Base-by-base conservation (phyloP, 1,140 invertebrate genomes). In the Venustaconcha ellipsiformis region DNA sequence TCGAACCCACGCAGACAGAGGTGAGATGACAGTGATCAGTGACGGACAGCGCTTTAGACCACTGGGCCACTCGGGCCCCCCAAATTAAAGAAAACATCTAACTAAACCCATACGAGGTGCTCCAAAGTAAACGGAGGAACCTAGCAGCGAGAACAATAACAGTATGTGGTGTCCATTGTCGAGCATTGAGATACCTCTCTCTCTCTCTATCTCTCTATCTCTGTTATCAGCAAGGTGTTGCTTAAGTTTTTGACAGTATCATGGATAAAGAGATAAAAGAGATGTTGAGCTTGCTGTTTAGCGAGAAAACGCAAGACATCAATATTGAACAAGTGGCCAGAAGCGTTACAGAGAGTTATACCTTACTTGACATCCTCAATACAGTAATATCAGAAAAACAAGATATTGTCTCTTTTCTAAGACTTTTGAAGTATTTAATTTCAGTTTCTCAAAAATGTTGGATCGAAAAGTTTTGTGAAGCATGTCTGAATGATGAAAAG, bases 371-470 rank as follows among this genome's bases (percentile, higher is more conserved):
- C 63, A 26, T 70, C 14, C 63, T 70, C 6, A 70, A 63, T 56
- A 59, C 48, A 17, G 69, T 70, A 13, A 55, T 70, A 12, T 37
- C 37, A 5, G 37, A 37, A 37, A 26, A 60, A 37, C 58, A 70
- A 55, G 69, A 70, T 14, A 55, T 15, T 15, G n/a, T n/a, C 18
- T 58, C 60, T 20, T 48, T 20, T 60, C 14, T 70, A 13, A 70
- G 63, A n/a, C 69, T 62, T 17, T n/a, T 70, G 3, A 60, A 58
- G 20, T 18, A 62, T n/a, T 70, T 58, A 20, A 70, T 48, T 55
- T 58, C 63, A 14, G 56, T 70, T 15, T 62, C 57, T 70, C 58
- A 58, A 14, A 70, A 70, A 70, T 30, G 14, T 62, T 20, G 58
- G 56, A 62, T n/a, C 12, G n/a, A 18, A n/a, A 56, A 60, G 69